Base-by-base conservation (phyloP, 2,797 vertebrate species). In the Notolabrus celidotus region DNA sequence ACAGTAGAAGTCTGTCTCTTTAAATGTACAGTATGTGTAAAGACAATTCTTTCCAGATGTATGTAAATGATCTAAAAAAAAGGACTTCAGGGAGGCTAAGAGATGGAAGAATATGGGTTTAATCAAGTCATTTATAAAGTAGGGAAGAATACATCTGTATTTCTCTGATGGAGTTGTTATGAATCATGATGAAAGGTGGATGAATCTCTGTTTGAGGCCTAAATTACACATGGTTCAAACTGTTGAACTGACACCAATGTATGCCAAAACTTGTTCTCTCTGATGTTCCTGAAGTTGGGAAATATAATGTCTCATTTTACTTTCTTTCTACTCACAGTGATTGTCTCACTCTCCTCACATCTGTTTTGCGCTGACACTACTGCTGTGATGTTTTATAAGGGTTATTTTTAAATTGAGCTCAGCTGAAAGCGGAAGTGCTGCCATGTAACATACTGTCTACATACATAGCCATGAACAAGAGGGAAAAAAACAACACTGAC, bases 311-410 rank as follows among this genome's bases (percentile, higher is more conserved):
- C 31, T 75, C 57, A 51, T 74, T 79, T 65, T 29, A 62, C 59
- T 43, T 36, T 46, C 5, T 68, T 63, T 53, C 7, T n/a, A 34
- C 46, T 34, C 36, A 12, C 54, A 17, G 49, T 56, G 59, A 14
- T 61, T 63, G 58, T 67, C 66, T 69, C 67, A 10, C 54, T 42
- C 50, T 76, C 62, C 7, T 51, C 25, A 19, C 17, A 29, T 79
- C 84, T 59, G 71, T 80, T 86, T 80, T 69, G 42, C 74, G 61
- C 76, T 85, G 65, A n/a, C 60, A 15, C 68, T 79, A 56, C 74
- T 90, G 84, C 86, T 90, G 84, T 77, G 77, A 68, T 78, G 63
- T 78, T 86, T 89, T 87, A 89, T 90, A 87, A 78, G 80, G 74
- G 76, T 78, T 87, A 77, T 90, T 90, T 89, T 79, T 76, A 83